Base-by-base conservation (phyloP, 2,797 vertebrate species). In the Sebastes taczanowskii region DNA sequence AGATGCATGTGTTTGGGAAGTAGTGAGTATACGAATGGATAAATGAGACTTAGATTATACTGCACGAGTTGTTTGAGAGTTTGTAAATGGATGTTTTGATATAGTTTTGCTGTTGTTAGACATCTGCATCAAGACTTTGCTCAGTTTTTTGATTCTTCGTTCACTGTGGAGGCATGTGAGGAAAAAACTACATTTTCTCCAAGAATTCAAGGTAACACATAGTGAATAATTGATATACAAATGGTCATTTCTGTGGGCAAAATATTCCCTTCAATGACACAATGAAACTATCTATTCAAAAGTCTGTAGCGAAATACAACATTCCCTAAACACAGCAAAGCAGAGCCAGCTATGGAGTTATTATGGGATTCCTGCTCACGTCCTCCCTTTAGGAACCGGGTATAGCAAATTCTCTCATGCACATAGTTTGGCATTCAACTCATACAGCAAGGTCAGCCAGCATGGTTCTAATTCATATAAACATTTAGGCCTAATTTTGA, bases 391-490 rank as follows among this genome's bases (percentile, higher is more conserved):
- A 23, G 42, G 29, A 78, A 16, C 16, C 2, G 11, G 34, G 38
- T 10, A 25, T 7, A 11, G 42, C n/a, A 69, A 55, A 35, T n/a
- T 27, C 27, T 56, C 38, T 56, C 11, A 16, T 30, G n/a, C 14
- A 34, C 16, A 30, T 8, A 60, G 35, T 46, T 74, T 38, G 63
- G n/a, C 7, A 82, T 77, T 80, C 58, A 55, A 58, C 34, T 66
- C 77, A 13, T 27, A 35, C 55, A 49, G 74, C 71, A 29, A 34
- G 78, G 32, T 78, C 77, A 61, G 67, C 6, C 14, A 13, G 23
- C 18, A 29, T 23, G 55, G 65, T 25, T 81, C 22, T 86, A 90
- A 91, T 89, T 87, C 69, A 78, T 77, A 67, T 63, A 86, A 87
- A 78, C 82, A 81, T 70, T 34, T 25, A 27, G 49, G 71, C 76